These are phyloP conservation scores for Stratiomys singularior DNA, from an alignment of 2,888 invertebrate species.

Conservation along the genomic window DNA sequence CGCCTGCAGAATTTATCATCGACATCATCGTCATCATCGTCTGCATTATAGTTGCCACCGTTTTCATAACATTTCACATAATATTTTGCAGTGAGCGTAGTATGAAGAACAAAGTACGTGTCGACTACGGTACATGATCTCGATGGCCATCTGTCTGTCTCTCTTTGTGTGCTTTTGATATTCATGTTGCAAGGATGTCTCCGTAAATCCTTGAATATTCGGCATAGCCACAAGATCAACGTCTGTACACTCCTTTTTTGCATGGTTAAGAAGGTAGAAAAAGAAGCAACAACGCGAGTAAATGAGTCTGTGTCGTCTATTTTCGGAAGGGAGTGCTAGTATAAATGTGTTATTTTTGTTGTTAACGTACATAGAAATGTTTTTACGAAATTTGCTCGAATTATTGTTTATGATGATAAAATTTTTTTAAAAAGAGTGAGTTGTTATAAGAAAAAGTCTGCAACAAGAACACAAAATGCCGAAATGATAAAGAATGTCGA, in stretches of 20 bases:
- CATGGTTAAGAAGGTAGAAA: too few species aligned
- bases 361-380: conserved; percentile 42
- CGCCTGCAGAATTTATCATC: conserved; percentile 20
- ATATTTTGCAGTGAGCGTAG: conserved; percentile 19
- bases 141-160: conserved; percentile 24
- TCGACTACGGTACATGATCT: neutral
- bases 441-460: conserved; percentile 10
- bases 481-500: conserved; percentile 10
- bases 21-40: conserved; percentile 19
- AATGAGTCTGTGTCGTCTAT: neutral
- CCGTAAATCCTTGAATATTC: neutral
- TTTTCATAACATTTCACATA: conserved; percentile 4
- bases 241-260: neutral
- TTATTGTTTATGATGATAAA: conserved; percentile 40
- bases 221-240: neutral
- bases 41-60: conserved; percentile 27
- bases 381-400: conserved; percentile 44
- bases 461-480: conserved; percentile 15
- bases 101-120: too few species aligned
- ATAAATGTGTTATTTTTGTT: conserved; percentile 41
- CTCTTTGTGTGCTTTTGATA: conserved; percentile 24
- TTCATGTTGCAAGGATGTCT: conserved; percentile 12
- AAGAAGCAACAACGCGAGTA: neutral
- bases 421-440: conserved; percentile 21
- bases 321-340: conserved; percentile 16